These are phyloP conservation scores for Brachystomella parvula DNA, from an alignment of 1,140 invertebrate genomes.

Conservation along the genomic window DNA sequence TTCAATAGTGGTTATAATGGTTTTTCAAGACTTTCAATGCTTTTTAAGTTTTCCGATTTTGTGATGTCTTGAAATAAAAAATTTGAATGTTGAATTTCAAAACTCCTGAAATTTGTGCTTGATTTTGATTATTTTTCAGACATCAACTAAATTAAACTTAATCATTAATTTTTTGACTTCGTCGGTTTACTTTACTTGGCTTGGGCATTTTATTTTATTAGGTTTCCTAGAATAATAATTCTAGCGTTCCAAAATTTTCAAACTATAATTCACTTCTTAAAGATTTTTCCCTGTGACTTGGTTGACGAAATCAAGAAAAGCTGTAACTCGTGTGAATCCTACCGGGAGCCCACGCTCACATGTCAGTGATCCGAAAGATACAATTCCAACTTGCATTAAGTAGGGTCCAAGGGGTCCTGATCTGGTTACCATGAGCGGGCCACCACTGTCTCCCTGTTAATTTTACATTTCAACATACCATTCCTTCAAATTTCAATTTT, in stretches of 20 bases:
- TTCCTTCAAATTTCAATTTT: not conserved
- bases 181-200: too few relatives aligned
- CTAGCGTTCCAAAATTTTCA: not conserved
- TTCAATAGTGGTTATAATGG: too few relatives aligned
- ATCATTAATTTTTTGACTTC: too few relatives aligned
- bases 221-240: not conserved
- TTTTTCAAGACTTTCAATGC: too few relatives aligned
- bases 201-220: too few relatives aligned
- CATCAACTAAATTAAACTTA: too few relatives aligned
- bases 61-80: too few relatives aligned
- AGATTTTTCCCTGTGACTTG: slow-evolving; percentile 27
- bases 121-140: too few relatives aligned
- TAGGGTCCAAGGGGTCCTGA: slow-evolving; percentile 19
- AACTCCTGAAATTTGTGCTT: too few relatives aligned
- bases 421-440: slow-evolving; percentile 26
- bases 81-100: too few relatives aligned
- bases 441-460: slow-evolving; percentile 31
- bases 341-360: slow-evolving; percentile 32
- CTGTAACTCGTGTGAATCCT: slow-evolving; percentile 34
- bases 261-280: not conserved
- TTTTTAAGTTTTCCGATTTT: too few relatives aligned
- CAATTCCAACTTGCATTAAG: slow-evolving; percentile 36
- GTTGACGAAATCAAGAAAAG: slow-evolving; percentile 32
- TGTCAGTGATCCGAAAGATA: slow-evolving; percentile 32
- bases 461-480: not conserved